Percentiles rank a stretch among this genome's conserved stretches.
phyloP scores from a whole-genome alignment of 2,113 vertebrate species.

The Heterocephalus glaber region DNA sequence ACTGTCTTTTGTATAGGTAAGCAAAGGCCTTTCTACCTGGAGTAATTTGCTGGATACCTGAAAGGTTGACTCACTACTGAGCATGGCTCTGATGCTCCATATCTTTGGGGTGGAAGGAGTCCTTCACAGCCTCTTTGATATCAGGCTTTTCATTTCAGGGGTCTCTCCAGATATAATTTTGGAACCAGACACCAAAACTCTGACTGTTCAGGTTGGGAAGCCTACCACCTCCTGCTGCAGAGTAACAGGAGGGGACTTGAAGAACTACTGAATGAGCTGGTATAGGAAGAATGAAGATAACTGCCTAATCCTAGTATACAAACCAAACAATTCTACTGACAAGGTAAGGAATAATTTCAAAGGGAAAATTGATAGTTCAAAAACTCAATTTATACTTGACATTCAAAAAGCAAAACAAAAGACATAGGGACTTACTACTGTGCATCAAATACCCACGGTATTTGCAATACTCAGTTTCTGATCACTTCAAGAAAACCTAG shows the following conservation, averaged over 20 bases:
- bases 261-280: constrained; percentile 61
- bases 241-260: constrained; percentile 9
- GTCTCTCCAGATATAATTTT: constrained; percentile 44
- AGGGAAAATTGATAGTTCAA: constrained; percentile 14
- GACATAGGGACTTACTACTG: constrained; percentile 66
- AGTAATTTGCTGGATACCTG: neutral
- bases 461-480: neutral
- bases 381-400: constrained; percentile 51
- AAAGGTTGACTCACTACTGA: neutral
- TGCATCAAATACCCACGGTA: constrained; percentile 25
- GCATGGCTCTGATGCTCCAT: neutral
- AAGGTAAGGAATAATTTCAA: constrained; percentile 31
- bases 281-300: constrained; percentile 70
- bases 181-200: constrained; percentile 24
- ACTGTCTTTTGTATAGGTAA: constrained; percentile 23
- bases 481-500: neutral
- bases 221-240: constrained; percentile 36
- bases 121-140: constrained; percentile 8
- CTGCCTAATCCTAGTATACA: constrained; percentile 47
- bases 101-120: neutral
- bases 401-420: constrained; percentile 53
- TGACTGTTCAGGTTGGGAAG: constrained; percentile 48
- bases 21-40: neutral
- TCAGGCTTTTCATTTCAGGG: constrained; percentile 54
- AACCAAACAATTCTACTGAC: constrained; percentile 12